Conservation (phyloP, 2,797 vertebrate genomes). For the Helarctos malayanus region DNA sequence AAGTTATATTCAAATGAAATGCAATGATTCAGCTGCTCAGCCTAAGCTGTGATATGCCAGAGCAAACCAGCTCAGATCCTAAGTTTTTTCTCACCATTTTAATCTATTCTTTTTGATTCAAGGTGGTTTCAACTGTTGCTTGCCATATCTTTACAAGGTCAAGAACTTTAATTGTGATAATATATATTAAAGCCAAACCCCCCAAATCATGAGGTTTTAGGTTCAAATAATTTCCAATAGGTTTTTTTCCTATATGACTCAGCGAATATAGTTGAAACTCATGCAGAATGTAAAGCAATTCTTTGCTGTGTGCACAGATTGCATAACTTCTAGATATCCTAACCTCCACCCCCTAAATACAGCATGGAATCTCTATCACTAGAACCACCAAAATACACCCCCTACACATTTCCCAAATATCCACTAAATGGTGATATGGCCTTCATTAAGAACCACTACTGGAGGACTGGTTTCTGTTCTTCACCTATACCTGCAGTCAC, state of each 20-base stretch:
- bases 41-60: background rate
- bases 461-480: background rate
- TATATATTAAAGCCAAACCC: background rate
- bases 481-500: background rate
- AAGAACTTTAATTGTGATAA: background rate
- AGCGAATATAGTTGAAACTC: background rate
- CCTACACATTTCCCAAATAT: background rate
- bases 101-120: background rate
- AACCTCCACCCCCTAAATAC: background rate
- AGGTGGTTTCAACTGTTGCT: background rate
- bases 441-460: background rate
- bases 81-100: background rate
- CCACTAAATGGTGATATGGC: background rate
- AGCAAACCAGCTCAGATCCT: background rate
- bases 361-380: background rate
- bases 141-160: background rate
- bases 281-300: background rate
- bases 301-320: background rate
- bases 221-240: background rate
- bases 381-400: background rate
- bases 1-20: constrained; percentile 20
- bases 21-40: background rate
- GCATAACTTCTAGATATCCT: background rate
- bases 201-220: background rate
- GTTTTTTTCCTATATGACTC: background rate